These are phyloP conservation scores for Haliclystus octoradiatus DNA, from an alignment of 30 jellyfish, hydroid and myxozoan genomes.

Conservation along the genomic window DNA sequence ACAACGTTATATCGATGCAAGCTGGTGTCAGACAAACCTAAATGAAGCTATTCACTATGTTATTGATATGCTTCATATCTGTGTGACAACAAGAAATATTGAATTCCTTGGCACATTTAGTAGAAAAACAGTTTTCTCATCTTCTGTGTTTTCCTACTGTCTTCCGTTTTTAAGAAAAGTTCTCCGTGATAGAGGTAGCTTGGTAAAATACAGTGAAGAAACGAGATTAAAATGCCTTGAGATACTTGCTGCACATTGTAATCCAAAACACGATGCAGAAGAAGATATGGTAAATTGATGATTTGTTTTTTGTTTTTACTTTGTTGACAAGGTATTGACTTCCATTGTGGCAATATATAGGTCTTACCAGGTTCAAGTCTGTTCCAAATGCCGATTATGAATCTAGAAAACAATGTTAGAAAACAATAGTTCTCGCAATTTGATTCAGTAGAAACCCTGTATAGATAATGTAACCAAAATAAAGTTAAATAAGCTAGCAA, in stretches of 20 bases:
- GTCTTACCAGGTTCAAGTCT: too few relatives aligned
- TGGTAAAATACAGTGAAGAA: constrained; percentile 38
- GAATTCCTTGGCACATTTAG: constrained; percentile 56
- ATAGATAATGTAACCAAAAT: too few relatives aligned
- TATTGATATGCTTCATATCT: constrained; percentile 34
- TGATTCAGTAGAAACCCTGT: too few relatives aligned
- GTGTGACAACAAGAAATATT: constrained; percentile 58
- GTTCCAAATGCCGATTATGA: too few relatives aligned
- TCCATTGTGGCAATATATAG: too few relatives aligned
- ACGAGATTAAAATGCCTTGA: constrained; percentile 23
- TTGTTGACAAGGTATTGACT: too few relatives aligned
- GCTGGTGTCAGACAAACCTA: constrained; percentile 65
- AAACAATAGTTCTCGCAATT: too few relatives aligned
- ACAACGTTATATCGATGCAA: constrained; percentile 35
- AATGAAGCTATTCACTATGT: constrained; percentile 32
- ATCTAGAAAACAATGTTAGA: too few relatives aligned
- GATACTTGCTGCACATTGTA: too few relatives aligned
- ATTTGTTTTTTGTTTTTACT: not conserved
- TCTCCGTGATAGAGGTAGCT: constrained; percentile 46
- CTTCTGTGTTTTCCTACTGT: constrained; percentile 50
- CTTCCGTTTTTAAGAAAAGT: constrained; percentile 60
- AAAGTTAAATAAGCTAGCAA: too few relatives aligned
- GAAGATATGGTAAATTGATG: constrained; percentile 38
- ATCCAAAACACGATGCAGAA: too few relatives aligned
- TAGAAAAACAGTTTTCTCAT: constrained; percentile 45